Percentiles rank a stretch among this genome's conserved stretches.
phyloP scores from a whole-genome alignment of 2,113 vertebrate genomes.

The Vidua chalybeata region DNA sequence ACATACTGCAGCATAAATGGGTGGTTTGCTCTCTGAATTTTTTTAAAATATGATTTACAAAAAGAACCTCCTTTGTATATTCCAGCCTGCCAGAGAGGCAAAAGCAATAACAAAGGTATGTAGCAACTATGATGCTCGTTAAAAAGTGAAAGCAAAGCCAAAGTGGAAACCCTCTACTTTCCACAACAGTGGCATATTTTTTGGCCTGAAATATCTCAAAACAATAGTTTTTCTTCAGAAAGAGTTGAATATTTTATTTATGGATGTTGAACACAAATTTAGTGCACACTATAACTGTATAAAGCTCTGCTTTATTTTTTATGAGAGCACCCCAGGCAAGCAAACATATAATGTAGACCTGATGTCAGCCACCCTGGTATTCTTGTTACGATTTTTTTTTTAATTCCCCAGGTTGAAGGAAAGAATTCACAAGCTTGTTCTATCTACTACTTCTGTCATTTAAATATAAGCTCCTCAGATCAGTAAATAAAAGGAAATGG shows the following conservation, averaged over 20 bases:
- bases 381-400: background rate
- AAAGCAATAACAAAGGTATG: background rate
- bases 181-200: background rate
- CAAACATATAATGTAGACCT: slow-evolving; percentile 41
- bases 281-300: slow-evolving; percentile 31
- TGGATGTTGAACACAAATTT: slow-evolving; percentile 46
- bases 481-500: background rate
- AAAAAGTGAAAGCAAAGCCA: background rate
- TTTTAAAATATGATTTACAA: background rate
- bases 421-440: slow-evolving; percentile 25
- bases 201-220: slow-evolving; percentile 23
- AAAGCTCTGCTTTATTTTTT: slow-evolving; percentile 67
- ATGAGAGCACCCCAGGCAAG: slow-evolving; percentile 66
- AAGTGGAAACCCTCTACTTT: background rate
- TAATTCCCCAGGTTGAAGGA: slow-evolving; percentile 5
- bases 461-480: slow-evolving; percentile 45
- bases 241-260: slow-evolving; percentile 66
- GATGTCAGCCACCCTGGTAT: slow-evolving; percentile 64
- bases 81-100: background rate
- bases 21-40: background rate
- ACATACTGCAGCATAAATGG: slow-evolving; percentile 18
- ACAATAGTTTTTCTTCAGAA: slow-evolving; percentile 49
- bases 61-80: background rate
- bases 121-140: background rate
- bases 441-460: slow-evolving; percentile 12